phyloP scores from a whole-genome alignment of 2,888 invertebrate genomes.

The Notodonta ziczac region DNA sequence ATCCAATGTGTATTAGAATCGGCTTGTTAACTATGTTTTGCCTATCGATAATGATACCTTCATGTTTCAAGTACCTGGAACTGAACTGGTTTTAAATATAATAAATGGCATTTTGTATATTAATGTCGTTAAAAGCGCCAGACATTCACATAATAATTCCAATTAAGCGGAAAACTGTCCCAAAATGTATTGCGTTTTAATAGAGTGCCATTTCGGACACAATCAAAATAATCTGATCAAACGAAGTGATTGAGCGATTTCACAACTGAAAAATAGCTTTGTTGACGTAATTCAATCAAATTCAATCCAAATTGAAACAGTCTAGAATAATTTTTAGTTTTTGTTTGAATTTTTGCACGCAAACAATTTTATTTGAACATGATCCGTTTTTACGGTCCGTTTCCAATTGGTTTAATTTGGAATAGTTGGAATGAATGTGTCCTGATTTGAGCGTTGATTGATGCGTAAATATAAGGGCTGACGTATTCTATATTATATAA shows the following conservation, averaged over 20 bases:
- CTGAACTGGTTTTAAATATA: too few species aligned
- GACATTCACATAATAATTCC: constrained; percentile 1
- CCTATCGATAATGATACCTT: too few species aligned
- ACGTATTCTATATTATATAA: too few species aligned
- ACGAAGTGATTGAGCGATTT: constrained; percentile 46
- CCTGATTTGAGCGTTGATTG: neutral
- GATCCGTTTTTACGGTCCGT: constrained; percentile 20
- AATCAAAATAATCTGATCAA: constrained; percentile 71
- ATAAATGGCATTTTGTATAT: neutral
- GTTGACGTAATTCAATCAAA: constrained; percentile 71
- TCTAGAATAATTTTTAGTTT: constrained; percentile 51
- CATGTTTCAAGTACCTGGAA: too few species aligned
- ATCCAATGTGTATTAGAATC: too few species aligned
- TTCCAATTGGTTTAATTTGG: constrained; percentile 25
- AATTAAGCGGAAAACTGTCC: constrained; percentile 3
- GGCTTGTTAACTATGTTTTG: too few species aligned
- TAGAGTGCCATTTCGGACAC: constrained; percentile 39
- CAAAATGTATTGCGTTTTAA: constrained; percentile 26
- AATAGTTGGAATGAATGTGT: constrained; percentile 8
- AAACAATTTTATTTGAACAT: constrained; percentile 19
- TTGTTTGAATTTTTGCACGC: neutral
- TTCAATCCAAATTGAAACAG: constrained; percentile 59
- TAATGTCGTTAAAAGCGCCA: neutral
- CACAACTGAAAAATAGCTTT: constrained; percentile 65
- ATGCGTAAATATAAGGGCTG: neutral